Evolutionary conservation across 37 sponge, comb jelly and placozoan species (phyloP).

Genomic region (Eunapius fragilis): DNA sequence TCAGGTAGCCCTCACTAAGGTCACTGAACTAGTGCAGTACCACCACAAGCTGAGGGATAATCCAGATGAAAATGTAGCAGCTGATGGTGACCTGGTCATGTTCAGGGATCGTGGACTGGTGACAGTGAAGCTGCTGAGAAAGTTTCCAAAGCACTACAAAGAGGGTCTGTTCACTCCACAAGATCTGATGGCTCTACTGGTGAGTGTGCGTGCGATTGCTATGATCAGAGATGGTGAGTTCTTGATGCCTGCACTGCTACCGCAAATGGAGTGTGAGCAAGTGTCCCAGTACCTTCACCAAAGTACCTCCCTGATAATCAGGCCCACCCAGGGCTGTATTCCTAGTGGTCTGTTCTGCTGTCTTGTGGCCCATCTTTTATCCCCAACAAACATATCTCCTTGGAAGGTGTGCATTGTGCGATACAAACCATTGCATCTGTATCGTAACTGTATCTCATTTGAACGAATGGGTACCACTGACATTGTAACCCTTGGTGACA

Average conservation of each 20-base stretch:
- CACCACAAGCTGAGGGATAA: background rate
- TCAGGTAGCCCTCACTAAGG: conserved; percentile 4
- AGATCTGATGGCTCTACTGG: background rate
- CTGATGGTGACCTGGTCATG: background rate
- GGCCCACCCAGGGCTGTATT: no score
- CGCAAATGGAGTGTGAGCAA: no score
- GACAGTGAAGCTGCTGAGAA: background rate
- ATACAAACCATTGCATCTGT: no score
- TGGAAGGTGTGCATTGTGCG: no score
- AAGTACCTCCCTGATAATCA: no score
- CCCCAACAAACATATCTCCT: no score
- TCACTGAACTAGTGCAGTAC: conserved; percentile 12
- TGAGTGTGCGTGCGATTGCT: background rate
- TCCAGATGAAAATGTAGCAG: background rate
- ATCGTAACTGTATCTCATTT: no score
- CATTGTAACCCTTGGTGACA: no score
- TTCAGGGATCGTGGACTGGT: conserved; percentile 16
- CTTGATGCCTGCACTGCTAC: conserved; percentile 1
- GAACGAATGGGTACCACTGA: no score
- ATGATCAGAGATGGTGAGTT: background rate
- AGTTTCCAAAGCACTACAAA: background rate
- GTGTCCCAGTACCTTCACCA: no score
- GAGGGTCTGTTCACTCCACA: background rate
- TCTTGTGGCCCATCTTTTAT: no score
- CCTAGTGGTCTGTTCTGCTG: no score